phyloP scores from a whole-genome alignment of 2,113 vertebrate genomes.

The Hippocampus zosterae region DNA sequence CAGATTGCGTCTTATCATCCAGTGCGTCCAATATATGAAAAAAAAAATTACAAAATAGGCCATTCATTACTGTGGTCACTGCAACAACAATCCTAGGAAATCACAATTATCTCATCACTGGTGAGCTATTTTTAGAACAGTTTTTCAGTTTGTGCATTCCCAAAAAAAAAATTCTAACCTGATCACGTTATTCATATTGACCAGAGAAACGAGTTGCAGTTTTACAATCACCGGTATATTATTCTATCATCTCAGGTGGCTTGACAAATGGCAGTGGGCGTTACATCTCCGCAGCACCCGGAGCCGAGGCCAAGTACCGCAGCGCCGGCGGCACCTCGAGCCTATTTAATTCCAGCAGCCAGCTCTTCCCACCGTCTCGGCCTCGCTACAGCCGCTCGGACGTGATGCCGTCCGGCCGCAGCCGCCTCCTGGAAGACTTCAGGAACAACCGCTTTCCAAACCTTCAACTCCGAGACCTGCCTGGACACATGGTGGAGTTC shows the following conservation, averaged over 20 bases:
- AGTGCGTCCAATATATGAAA: too few relatives aligned
- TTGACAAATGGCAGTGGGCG: constrained; percentile 95
- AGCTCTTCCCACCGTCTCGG: constrained; percentile 91
- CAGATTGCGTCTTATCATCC: too few relatives aligned
- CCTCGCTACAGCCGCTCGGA: constrained; percentile 94
- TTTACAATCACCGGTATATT: background rate
- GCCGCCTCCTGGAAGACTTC: constrained; percentile 91
- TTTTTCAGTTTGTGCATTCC: too few relatives aligned
- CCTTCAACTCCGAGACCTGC: constrained; percentile 90
- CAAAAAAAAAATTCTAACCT: too few relatives aligned
- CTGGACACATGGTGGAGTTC: constrained; percentile 96
- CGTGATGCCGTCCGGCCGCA: constrained; percentile 93
- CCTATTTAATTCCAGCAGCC: constrained; percentile 93
- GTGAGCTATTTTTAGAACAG: too few relatives aligned
- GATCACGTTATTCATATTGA: too few relatives aligned
- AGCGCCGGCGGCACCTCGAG: constrained; percentile 84
- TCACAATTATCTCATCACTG: too few relatives aligned
- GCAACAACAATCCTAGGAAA: too few relatives aligned
- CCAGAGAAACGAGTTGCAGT: background rate
- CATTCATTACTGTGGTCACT: too few relatives aligned
- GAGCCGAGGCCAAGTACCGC: constrained; percentile 93
- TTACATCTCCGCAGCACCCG: constrained; percentile 95
- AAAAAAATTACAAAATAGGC: too few relatives aligned
- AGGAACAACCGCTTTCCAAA: constrained; percentile 97
- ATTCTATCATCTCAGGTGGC: constrained; percentile 73